These are phyloP conservation scores for Crematogaster levior DNA, from an alignment of 2,888 invertebrate species.

Conservation along the genomic window DNA sequence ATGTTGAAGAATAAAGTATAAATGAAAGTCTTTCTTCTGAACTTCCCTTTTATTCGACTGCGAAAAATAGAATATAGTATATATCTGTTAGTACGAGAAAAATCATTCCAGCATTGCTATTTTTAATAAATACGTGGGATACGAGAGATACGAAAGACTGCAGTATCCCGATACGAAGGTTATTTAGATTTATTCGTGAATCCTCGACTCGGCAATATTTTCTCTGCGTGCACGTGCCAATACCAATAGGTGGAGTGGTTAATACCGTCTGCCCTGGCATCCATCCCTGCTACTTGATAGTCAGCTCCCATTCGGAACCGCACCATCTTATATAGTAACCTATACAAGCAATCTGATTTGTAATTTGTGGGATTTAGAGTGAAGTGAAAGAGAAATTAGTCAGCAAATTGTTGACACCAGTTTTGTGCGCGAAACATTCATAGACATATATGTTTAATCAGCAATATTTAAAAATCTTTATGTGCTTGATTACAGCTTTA, in stretches of 20 bases:
- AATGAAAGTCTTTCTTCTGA: slow-evolving; percentile 42
- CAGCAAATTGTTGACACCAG: background rate
- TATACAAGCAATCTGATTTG: slow-evolving; percentile 54
- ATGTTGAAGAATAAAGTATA: slow-evolving; percentile 73
- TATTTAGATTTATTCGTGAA: slow-evolving; percentile 76
- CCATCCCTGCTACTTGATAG: slow-evolving; percentile 78
- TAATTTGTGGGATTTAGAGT: slow-evolving; percentile 40
- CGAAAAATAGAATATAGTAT: background rate
- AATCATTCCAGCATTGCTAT: slow-evolving; percentile 33
- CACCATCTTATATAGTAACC: slow-evolving; percentile 66
- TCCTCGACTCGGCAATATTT: slow-evolving; percentile 72
- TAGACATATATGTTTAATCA: background rate
- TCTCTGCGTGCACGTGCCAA: slow-evolving; percentile 73
- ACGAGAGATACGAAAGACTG: slow-evolving; percentile 64
- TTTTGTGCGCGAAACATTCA: background rate
- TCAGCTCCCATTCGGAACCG: slow-evolving; percentile 75
- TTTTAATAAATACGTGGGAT: slow-evolving; percentile 55
- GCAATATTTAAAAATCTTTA: background rate
- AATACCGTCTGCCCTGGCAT: slow-evolving; percentile 76
- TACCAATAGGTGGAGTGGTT: slow-evolving; percentile 77
- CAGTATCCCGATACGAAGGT: slow-evolving; percentile 64
- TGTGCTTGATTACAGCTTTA: background rate
- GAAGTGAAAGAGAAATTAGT: slow-evolving; percentile 15
- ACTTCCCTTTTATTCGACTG: background rate
- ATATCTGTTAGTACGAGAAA: slow-evolving; percentile 14